Conservation (phyloP, 2,797 vertebrate species). For the Phataginus tricuspis region DNA sequence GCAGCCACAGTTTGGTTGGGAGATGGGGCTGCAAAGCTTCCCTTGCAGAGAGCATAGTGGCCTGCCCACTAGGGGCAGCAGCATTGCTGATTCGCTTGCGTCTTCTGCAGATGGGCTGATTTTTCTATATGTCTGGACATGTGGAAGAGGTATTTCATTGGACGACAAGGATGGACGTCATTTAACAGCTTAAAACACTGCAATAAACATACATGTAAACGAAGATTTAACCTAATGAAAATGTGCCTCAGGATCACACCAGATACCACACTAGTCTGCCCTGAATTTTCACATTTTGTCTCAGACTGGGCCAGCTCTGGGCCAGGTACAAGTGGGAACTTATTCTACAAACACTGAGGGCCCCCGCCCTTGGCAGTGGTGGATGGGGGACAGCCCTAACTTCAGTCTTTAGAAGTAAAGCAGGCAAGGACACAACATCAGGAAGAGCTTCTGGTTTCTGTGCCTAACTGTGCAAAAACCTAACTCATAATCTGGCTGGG, state of each 20-base stretch:
- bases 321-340: background rate
- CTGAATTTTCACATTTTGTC: background rate
- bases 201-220: background rate
- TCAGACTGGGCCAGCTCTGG: background rate
- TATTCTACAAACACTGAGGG: background rate
- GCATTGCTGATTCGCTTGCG: rapidly evolving
- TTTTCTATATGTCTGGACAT: background rate
- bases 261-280: background rate
- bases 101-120: background rate
- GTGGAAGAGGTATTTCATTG: background rate
- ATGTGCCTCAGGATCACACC: background rate
- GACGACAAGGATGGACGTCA: background rate
- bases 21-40: background rate
- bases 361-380: background rate
- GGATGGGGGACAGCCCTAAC: too few relatives aligned
- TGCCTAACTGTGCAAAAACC: background rate
- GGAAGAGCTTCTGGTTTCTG: background rate
- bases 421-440: background rate
- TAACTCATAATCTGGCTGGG: background rate
- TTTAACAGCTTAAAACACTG: background rate
- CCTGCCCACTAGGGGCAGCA: background rate
- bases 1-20: background rate
- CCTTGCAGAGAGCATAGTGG: rapidly evolving
- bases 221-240: background rate
- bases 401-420: background rate